These are phyloP conservation scores for Leptestheria dahalacensis DNA, from an alignment of 1,140 invertebrate genomes.

Conservation along the genomic window DNA sequence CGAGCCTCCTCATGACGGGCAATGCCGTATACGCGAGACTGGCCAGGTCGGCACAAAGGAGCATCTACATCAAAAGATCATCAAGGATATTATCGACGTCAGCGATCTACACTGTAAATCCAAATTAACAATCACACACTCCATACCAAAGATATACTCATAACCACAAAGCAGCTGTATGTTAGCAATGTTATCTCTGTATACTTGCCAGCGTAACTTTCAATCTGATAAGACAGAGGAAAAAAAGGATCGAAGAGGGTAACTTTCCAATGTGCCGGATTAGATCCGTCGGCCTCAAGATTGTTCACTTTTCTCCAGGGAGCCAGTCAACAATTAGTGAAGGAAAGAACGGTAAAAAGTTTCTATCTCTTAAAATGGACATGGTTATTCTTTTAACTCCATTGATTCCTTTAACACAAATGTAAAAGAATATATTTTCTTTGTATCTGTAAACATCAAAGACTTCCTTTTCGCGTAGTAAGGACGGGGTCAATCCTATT, in stretches of 20 bases:
- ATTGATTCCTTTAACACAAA: too few relatives aligned
- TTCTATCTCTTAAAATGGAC: background rate
- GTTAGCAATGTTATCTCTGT: too few relatives aligned
- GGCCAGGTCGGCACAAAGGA: constrained; percentile 48
- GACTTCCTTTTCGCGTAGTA: too few relatives aligned
- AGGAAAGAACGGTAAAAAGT: background rate
- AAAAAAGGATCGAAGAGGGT: background rate
- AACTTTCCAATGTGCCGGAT: background rate
- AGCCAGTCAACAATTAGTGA: background rate
- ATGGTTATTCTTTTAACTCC: too few relatives aligned
- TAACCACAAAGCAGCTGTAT: too few relatives aligned
- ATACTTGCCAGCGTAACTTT: too few relatives aligned
- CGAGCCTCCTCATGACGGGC: constrained; percentile 57
- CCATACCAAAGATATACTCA: too few relatives aligned
- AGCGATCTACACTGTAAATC: background rate
- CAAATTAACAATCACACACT: too few relatives aligned
- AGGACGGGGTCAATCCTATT: too few relatives aligned
- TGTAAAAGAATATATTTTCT: too few relatives aligned
- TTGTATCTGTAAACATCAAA: too few relatives aligned
- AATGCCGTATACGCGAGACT: constrained; percentile 52
- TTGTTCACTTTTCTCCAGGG: background rate
- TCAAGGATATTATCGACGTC: constrained; percentile 15
- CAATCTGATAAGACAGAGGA: background rate
- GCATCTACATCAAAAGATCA: constrained; percentile 36
- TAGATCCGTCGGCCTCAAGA: background rate